A percentile compares a stretch with the other conserved stretches of the same genome.
These are phyloP conservation scores for Nasua narica DNA, from an alignment of 2,797 vertebrate genomes.

Conservation along the genomic window DNA sequence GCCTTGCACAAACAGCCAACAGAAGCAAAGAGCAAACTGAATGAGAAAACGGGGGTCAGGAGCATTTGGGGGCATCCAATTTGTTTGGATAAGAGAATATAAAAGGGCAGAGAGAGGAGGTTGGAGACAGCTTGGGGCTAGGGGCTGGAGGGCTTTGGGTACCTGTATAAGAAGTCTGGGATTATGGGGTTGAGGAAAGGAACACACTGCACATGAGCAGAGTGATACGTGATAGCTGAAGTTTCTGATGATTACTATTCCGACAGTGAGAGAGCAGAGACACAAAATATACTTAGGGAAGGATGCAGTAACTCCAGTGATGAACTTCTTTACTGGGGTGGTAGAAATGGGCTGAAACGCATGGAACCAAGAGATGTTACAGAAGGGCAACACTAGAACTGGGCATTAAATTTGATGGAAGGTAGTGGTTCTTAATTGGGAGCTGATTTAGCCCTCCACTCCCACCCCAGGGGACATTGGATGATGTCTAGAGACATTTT, in stretches of 20 bases:
- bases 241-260: not conserved
- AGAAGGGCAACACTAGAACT: not conserved
- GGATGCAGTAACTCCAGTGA: not conserved
- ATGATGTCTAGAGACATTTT: not conserved
- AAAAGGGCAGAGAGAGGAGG: not conserved
- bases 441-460: not conserved
- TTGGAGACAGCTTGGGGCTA: not conserved
- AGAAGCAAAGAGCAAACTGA: not conserved
- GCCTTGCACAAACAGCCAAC: not conserved
- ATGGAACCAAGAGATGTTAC: not conserved
- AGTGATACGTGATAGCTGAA: not conserved
- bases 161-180: not conserved
- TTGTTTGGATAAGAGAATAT: not conserved
- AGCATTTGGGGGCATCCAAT: not conserved
- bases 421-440: not conserved
- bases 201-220: not conserved
- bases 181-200: not conserved
- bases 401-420: not conserved
- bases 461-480: fast-evolving
- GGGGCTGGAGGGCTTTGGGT: not conserved
- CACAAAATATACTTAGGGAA: not conserved
- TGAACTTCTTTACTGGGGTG: not conserved
- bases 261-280: not conserved
- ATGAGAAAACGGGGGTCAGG: not conserved
- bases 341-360: not conserved